Base-by-base conservation (phyloP, 92 coral and sea anemone species). In the Actinernus sp. region DNA sequence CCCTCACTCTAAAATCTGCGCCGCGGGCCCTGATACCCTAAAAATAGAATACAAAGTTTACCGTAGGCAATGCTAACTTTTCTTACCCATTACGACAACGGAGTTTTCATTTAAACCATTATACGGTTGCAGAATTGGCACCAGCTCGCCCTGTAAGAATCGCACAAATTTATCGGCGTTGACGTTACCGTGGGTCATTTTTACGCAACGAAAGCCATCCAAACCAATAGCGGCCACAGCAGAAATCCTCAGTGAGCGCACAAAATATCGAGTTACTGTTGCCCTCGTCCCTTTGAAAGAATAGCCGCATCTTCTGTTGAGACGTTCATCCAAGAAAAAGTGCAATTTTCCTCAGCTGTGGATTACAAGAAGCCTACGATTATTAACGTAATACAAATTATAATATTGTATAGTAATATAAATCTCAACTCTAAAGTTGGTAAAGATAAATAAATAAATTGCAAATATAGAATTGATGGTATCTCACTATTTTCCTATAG, bases 11-110 rank as follows among this genome's bases (percentile, higher is more conserved):
- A n/a, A n/a, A n/a, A n/a, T n/a, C n/a, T n/a, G n/a, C n/a, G n/a
- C n/a, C n/a, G n/a, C n/a, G n/a, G n/a, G n/a, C n/a, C n/a, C n/a
- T n/a, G n/a, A n/a, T n/a, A n/a, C n/a, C n/a, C n/a, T n/a, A n/a
- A n/a, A n/a, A 54, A 50, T 25, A 23, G 24, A 49, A 49, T 2
- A 49, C 55, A 49, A 8, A 49, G 8, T n/a, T 21, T 21, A 9
- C 7, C 8, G n/a, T 50, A 31, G 11, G 58, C 58, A 50, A 50
- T 16, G 18, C 13, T 45, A 4, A 45, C 7, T 45, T 16, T 36
- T 36, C 60, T 25, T n/a, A 53, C 60, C 68, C 68, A 61, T 32
- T 4, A 61, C 49, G 24, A 38, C 68, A 3, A 61, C 54, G 2
- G 68, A 61, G 54, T 61, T 44, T n/a, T n/a, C n/a, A n/a, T n/a